phyloP scores from a whole-genome alignment of 2,113 vertebrate species.

The Psephotus haematonotus region DNA sequence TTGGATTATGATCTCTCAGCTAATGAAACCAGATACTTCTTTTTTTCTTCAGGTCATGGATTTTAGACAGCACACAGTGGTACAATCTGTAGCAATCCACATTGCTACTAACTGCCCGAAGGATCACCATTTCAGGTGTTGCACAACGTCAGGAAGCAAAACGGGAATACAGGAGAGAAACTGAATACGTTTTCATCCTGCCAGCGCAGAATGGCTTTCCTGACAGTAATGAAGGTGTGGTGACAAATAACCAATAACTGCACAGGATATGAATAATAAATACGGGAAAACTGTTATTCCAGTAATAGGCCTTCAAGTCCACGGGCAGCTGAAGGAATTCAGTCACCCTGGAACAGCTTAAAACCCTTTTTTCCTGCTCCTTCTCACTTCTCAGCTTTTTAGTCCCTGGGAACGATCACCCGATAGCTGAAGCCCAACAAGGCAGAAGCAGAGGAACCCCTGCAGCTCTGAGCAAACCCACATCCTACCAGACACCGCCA shows the following conservation, averaged over 20 bases:
- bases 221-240: slow-evolving; percentile 19
- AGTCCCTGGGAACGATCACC: neutral
- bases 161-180: neutral
- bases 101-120: accelerated
- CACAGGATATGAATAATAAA: slow-evolving; percentile 29
- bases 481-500: neutral
- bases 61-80: neutral
- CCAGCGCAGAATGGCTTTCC: neutral
- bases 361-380: neutral
- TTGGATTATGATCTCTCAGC: slow-evolving; percentile 38
- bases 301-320: slow-evolving; percentile 11
- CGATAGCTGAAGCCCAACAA: neutral
- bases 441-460: slow-evolving; percentile 1
- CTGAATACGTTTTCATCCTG: neutral
- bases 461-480: neutral
- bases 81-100: neutral
- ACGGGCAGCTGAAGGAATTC: neutral
- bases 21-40: neutral
- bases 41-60: neutral
- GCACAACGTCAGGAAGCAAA: neutral
- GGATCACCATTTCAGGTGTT: neutral
- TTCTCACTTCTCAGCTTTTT: neutral
- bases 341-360: neutral
- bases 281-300: slow-evolving; percentile 20
- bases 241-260: slow-evolving; percentile 33